Percentiles rank a stretch among this genome's conserved stretches.
Evolutionary conservation across 2,113 vertebrate genomes (phyloP).

Genomic region (Tretioscincus oriximinensis): DNA sequence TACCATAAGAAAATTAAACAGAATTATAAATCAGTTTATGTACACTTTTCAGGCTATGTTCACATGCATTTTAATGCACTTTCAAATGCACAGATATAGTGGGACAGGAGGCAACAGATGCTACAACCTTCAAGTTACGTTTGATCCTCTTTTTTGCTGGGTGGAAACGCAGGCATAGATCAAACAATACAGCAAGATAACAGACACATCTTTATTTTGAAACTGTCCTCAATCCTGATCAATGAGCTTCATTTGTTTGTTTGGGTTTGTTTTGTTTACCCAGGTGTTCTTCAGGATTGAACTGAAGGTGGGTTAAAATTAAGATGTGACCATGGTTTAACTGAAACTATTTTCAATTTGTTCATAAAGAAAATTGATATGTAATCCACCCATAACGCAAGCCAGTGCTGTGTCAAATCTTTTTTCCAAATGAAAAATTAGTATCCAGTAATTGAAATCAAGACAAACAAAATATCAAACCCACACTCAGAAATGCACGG

Average conservation of each 20-base stretch:
- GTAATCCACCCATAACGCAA: not conserved
- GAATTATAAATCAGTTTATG: not conserved
- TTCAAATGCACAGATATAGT: too few relatives aligned
- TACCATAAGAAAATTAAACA: not conserved
- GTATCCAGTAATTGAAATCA: conserved; percentile 2
- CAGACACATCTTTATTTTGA: too few relatives aligned
- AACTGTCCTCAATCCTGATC: too few relatives aligned
- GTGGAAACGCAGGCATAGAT: not conserved
- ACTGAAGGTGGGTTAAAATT: too few relatives aligned
- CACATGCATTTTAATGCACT: too few relatives aligned
- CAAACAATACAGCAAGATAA: not conserved
- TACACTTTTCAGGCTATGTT: not conserved
- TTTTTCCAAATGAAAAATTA: conserved; percentile 3
- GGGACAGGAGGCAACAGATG: too few relatives aligned
- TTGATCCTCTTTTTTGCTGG: too few relatives aligned
- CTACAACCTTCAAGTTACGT: too few relatives aligned
- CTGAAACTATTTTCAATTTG: not conserved
- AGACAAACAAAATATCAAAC: conserved; percentile 56
- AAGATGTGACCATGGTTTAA: not conserved
- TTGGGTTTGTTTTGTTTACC: too few relatives aligned
- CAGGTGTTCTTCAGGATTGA: too few relatives aligned
- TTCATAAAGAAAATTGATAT: not conserved
- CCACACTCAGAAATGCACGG: conserved; percentile 59
- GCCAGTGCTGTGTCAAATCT: not conserved
- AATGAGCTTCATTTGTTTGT: too few relatives aligned